Base-by-base conservation (phyloP, 2,113 vertebrate species). In the Oncorhynchus nerka region DNA sequence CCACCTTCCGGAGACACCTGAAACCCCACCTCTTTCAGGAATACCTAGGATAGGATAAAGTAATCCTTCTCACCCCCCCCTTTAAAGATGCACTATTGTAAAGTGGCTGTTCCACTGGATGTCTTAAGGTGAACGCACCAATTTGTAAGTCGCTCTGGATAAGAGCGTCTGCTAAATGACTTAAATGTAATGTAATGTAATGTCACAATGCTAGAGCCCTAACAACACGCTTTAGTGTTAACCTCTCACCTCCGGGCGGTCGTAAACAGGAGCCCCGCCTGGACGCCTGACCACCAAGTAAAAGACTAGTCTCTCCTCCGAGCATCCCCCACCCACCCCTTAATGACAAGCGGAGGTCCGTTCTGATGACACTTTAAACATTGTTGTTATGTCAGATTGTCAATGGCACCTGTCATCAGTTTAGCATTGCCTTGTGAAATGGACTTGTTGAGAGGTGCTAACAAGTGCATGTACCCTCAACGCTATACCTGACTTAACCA, bases 391-490 rank as follows among this genome's bases (percentile, higher is more conserved):
- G 68, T 57, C 15, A 51, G 26, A 22, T 71, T 73, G 70, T 51
- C 69, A 72, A 79, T 61, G 67, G 66, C 65, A 76, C 81, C 83
- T 90, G 81, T 89, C 81, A 88, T 90, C 86, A 85, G 79, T 0
- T 9, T 20, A 48, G 22, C 71, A 49, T 5, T 34, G 20, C 67
- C 73, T 72, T 4, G 71, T 73, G 66, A 71, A 83, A 70, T 76
- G 48, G 76, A 81, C 61, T 22, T 68, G 22, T 73, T 16, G n/a
- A 74, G 70, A 72, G 62, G 39, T 39, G 39, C 26, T 77, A 30
- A 75, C 59, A 66, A 11, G 55, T 20, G 16, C 34, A 34, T 61
- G 20, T 45, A 8, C 13, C 49, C 22, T 24, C 45, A n/a, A 7
- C 20, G 1, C 20, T 11, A 22, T 62, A 62, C 59, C 12, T 55